Base-by-base conservation (phyloP, 2,113 vertebrate species). In the Cyanistes caeruleus region DNA sequence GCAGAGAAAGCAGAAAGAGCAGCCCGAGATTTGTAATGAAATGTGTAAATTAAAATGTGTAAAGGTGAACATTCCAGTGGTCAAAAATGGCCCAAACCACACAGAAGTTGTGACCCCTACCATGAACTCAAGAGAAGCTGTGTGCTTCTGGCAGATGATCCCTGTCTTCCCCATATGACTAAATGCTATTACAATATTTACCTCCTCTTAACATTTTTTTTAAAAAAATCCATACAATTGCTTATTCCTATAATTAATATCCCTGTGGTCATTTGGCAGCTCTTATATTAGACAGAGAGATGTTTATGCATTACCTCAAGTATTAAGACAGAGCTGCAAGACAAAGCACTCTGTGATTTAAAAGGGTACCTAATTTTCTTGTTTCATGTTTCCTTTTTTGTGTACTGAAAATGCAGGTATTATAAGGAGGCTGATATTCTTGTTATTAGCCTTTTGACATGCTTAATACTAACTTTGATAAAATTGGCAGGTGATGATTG, bases 171-270 rank as follows among this genome's bases (percentile, higher is more conserved):
- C 7, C 5, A 39, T 62, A 17, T 65, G 56, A 87, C 49, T 82
- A 76, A 83, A 92, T 19, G 35, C 8, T 63, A 21, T 62, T 73
- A 16, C 28, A 79, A 17, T 69, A 43, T 73, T 75, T 77, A 70
- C 24, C 74, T 60, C 20, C 10, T 51, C 14, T 35, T 53, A 53
- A 53, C 1, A 18, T 56, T 5, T 46, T 12, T 11, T 9, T 39
- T 39, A 39, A 39, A 39, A 39, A 39, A 39, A 39, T 11, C 39
- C 11, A 12, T 39, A 39, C 39, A 39, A 39, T 63, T 91, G 59
- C 39, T 91, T 84, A 48, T 87, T 90, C 53, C 41, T 70, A 39
- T 80, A 94, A 83, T 93, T 94, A 96, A 95, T 88, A 90, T 41
- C 63, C n/a, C 65, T 31, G 3, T 69, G 37, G 69, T 84, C 76